phyloP scores from a whole-genome alignment of 2,113 vertebrate species.

The Cebidichthys violaceus region DNA sequence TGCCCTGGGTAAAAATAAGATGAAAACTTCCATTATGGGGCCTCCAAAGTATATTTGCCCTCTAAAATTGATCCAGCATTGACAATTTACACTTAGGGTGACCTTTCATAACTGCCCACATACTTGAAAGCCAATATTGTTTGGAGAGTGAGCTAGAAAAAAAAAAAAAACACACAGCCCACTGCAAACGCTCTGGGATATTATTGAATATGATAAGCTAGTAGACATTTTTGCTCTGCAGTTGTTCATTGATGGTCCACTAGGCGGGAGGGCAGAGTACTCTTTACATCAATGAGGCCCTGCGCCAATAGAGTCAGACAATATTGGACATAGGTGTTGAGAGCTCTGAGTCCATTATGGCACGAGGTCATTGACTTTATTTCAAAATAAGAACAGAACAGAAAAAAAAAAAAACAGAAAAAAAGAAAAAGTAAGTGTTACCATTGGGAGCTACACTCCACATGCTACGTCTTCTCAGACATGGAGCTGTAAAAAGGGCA shows the following conservation, averaged over 20 bases:
- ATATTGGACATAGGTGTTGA: conserved; percentile 39
- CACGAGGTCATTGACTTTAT: conserved; percentile 20
- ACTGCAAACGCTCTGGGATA: conserved; percentile 62
- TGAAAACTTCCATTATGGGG: conserved; percentile 83
- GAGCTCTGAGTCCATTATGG: conserved; percentile 31
- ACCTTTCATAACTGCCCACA: conserved; percentile 83
- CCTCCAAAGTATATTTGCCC: conserved; percentile 81
- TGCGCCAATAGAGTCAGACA: conserved; percentile 39
- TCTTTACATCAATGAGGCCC: conserved; percentile 50
- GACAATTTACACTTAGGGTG: conserved; percentile 84
- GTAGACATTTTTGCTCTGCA: conserved; percentile 48
- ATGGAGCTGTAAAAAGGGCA: conserved; percentile 51
- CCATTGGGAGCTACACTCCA: conserved; percentile 12
- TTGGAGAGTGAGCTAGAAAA: conserved; percentile 61
- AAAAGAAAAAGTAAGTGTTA: neutral
- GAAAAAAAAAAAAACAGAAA: neutral
- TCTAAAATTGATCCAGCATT: conserved; percentile 82
- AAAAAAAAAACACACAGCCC: conserved; percentile 48
- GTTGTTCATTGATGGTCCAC: conserved; percentile 49
- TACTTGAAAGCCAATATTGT: conserved; percentile 78
- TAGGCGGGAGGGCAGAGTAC: conserved; percentile 49
- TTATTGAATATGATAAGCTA: conserved; percentile 70
- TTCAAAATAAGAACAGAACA: conserved; percentile 8
- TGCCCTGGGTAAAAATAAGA: conserved; percentile 81
- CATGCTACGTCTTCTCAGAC: conserved; percentile 35